Percentiles rank a stretch among this genome's conserved stretches.
Conservation (phyloP, 2,888 invertebrate genomes). For the Punctoribates punctum region DNA sequence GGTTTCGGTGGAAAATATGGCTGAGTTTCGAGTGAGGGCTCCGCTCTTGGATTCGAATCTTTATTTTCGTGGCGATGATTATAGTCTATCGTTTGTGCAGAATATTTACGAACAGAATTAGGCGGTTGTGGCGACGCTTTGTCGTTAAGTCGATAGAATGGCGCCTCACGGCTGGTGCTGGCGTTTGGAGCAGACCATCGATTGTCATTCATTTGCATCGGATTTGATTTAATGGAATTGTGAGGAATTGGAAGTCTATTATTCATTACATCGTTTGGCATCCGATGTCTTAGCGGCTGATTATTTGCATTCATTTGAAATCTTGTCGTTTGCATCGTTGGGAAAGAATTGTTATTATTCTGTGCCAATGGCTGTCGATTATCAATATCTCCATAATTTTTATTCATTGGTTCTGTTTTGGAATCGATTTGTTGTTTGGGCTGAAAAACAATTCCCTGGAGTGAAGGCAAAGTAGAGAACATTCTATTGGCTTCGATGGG, state of each 20-base stretch:
- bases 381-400: neutral
- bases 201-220: neutral
- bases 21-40: neutral
- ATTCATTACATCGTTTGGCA: neutral
- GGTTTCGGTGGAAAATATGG: neutral
- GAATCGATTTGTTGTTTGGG: neutral
- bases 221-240: neutral
- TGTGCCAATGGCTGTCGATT: too few species aligned
- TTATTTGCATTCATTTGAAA: neutral
- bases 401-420: neutral
- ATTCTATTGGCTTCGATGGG: neutral
- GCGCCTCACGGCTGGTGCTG: neutral
- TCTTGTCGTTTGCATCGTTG: neutral
- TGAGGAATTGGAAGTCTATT: neutral
- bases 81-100: constrained; percentile 18
- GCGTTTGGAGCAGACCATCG: neutral
- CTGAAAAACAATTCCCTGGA: constrained; percentile 4
- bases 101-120: neutral
- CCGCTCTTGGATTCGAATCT: neutral
- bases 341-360: neutral
- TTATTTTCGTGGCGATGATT: neutral
- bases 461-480: neutral
- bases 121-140: neutral
- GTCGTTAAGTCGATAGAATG: neutral
- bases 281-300: neutral